Evolutionary conservation across 2,888 invertebrate species (phyloP), one percentile per base, ranked within the genome.

Genomic region (Scaptomyza flava): DNA sequence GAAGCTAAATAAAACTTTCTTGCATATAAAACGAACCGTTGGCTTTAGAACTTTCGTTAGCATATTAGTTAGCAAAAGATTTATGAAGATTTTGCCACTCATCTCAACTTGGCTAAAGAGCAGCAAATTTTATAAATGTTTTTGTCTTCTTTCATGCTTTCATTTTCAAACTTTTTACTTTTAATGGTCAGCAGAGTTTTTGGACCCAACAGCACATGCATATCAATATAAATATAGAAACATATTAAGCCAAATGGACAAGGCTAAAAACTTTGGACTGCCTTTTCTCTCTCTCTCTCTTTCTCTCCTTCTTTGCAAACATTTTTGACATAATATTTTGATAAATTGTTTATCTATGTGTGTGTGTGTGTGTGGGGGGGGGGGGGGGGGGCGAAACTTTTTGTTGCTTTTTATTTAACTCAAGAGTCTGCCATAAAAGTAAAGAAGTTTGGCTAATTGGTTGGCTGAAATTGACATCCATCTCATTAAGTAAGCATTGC

Each of bases 301-400:
- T 36, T 11, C 27, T n/a, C 27, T 62, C 51, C 67, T 48, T 5
- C 17, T 23, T 3, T 3, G 23, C n/a, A 27, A 27, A 61, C 48
- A 58, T 70, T 72, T 75, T 78, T 71, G 78, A 81, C 81, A 87
- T 81, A 81, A 82, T 87, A 88, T 84, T 86, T 83, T 84, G 84
- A 84, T 84, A 81, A 88, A 84, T 84, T 84, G 88, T 86, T 86
- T 73, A 70, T 38, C 66, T 65, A 42, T 43, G 46, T 34, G 20
- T 48, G 4, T 27, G 7, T 46, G 46, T 8, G 2, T 45, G 27
- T 27, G 14, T n/a, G 17, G 20, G 7, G 11, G 7, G 30, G 34
- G 38, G n/a, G n/a, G n/a, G 1, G 17, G 17, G 17, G 17, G 17
- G 17, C 17, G 17, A 27, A 48, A 43, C 36, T 65, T 66, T 54